Conservation (phyloP, 2,113 vertebrate species). For the Parus major region DNA sequence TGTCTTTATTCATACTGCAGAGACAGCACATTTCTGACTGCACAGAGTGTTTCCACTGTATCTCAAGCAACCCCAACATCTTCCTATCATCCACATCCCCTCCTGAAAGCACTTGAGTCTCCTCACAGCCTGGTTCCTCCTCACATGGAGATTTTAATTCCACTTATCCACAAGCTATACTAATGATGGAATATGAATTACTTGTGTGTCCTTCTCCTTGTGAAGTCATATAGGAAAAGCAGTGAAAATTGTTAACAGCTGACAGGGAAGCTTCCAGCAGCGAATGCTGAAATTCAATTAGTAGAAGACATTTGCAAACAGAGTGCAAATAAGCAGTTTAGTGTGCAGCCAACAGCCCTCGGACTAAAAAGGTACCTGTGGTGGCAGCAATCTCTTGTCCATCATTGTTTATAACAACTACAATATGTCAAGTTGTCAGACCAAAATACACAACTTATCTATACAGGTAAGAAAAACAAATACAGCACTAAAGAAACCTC, state of each 20-base stretch:
- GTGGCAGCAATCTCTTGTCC: background rate
- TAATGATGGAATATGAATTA: background rate
- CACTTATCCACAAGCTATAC: background rate
- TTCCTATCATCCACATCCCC: background rate
- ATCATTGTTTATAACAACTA: background rate
- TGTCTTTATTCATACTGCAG: background rate
- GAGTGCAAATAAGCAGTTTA: background rate
- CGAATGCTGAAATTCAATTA: background rate
- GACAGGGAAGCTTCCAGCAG: background rate
- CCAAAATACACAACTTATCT: background rate
- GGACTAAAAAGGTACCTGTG: background rate
- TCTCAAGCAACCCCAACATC: background rate
- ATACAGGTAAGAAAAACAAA: constrained; percentile 16
- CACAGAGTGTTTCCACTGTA: background rate
- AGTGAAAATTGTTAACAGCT: background rate
- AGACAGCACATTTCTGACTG: background rate
- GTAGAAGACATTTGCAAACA: background rate
- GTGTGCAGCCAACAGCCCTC: rapidly evolving
- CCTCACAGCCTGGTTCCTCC: background rate
- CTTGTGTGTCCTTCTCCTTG: background rate
- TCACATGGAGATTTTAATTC: background rate
- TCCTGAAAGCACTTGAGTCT: background rate
- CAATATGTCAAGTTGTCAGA: background rate
- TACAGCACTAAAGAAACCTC: background rate
- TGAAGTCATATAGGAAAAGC: background rate